These are phyloP conservation scores for Dicyrtoma fusca DNA, from an alignment of 2,888 invertebrate species.

Conservation along the genomic window DNA sequence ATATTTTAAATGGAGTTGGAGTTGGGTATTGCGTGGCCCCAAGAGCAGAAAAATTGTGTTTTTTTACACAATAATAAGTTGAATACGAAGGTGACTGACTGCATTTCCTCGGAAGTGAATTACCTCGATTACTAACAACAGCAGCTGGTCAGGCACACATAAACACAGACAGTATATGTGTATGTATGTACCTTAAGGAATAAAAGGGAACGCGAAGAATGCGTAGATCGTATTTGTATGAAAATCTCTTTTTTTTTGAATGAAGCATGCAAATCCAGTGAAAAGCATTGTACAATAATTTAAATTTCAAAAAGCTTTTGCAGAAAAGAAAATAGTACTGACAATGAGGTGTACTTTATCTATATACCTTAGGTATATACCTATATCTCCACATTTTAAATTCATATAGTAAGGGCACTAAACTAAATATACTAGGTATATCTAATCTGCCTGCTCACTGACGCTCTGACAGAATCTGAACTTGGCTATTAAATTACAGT, in stretches of 20 bases:
- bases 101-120: conserved; percentile 28
- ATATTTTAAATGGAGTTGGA: background rate
- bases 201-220: background rate
- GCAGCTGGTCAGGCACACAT: background rate
- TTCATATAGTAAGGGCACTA: too few species aligned
- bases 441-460: too few species aligned
- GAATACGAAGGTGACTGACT: conserved; percentile 16
- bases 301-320: too few species aligned
- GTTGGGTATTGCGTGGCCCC: background rate
- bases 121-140: conserved; percentile 5
- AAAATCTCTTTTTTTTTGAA: background rate
- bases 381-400: too few species aligned
- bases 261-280: background rate
- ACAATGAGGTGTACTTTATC: too few species aligned
- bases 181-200: background rate
- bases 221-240: too few species aligned
- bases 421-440: too few species aligned
- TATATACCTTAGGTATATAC: too few species aligned
- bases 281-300: too few species aligned
- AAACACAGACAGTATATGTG: background rate
- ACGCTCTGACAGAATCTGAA: too few species aligned
- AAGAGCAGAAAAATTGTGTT: background rate
- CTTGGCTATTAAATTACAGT: too few species aligned
- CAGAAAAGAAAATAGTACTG: too few species aligned
- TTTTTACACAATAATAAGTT: conserved; percentile 7